Conservation (phyloP, 1,140 invertebrate species). For the Diachasma alloeum region DNA sequence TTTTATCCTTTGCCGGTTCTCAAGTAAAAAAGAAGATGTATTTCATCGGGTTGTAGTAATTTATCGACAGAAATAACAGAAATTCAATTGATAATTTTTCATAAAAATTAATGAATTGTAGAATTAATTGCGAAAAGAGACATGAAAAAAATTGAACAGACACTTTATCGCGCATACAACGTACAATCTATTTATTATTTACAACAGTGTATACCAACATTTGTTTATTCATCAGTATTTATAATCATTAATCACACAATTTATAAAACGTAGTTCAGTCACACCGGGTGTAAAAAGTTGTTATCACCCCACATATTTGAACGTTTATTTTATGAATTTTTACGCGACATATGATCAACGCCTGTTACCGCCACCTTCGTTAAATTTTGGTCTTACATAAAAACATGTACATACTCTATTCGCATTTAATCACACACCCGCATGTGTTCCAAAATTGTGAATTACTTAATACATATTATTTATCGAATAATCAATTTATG, state of each 20-base stretch:
- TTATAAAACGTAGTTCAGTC: slow-evolving; percentile 43
- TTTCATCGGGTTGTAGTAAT: too few species aligned
- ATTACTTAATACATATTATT: neutral
- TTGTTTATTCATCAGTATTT: slow-evolving; percentile 29
- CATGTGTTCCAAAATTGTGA: too few species aligned
- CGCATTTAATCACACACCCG: neutral
- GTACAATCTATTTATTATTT: slow-evolving; percentile 56
- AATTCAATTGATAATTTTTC: too few species aligned
- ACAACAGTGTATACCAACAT: slow-evolving; percentile 49
- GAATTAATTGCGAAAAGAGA: too few species aligned
- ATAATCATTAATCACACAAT: slow-evolving; percentile 47
- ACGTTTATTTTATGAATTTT: neutral
- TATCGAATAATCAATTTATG: neutral
- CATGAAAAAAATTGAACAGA: neutral
- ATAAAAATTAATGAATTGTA: too few species aligned
- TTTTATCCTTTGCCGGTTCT: too few species aligned
- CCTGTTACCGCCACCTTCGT: neutral
- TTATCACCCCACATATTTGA: neutral
- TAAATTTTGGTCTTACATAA: neutral
- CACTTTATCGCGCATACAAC: slow-evolving; percentile 32
- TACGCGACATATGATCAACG: neutral
- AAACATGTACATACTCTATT: neutral
- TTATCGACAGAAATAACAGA: too few species aligned
- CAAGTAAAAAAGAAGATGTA: too few species aligned
- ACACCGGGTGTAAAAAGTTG: neutral